Evolutionary conservation across 2,113 vertebrate genomes (phyloP).

Genomic region (Nematolebias whitei): DNA sequence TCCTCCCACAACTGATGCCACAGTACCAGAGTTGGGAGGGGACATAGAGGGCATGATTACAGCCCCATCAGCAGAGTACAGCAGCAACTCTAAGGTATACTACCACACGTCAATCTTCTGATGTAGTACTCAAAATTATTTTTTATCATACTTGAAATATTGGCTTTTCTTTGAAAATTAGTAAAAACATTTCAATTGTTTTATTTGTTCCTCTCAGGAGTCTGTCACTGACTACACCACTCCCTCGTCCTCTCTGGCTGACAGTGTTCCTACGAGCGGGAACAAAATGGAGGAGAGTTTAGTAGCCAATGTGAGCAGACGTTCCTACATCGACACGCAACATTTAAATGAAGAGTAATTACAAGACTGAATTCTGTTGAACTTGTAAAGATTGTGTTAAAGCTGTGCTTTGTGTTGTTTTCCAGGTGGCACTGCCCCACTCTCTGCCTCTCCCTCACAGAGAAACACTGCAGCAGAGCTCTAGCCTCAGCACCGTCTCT

Average conservation of each 20-base stretch:
- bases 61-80: constrained; percentile 89
- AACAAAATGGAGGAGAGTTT: constrained; percentile 95
- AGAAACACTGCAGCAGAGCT: constrained; percentile 93
- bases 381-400: neutral
- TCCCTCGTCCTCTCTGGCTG: constrained; percentile 92
- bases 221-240: constrained; percentile 97
- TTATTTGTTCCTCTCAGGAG: constrained; percentile 80
- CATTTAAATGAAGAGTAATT: neutral
- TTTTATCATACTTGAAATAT: neutral
- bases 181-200: neutral
- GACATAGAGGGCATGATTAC: constrained; percentile 96
- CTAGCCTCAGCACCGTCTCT: constrained; percentile 94
- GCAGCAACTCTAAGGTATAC: constrained; percentile 87
- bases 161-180: neutral
- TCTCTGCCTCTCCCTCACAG: constrained; percentile 92
- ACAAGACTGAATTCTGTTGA: accelerated
- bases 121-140: neutral
- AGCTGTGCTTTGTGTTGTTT: neutral
- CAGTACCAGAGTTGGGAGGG: constrained; percentile 87
- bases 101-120: neutral
- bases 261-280: constrained; percentile 88
- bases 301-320: constrained; percentile 92
- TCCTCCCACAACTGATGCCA: constrained; percentile 83
- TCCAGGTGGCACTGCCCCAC: constrained; percentile 93
- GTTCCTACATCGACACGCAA: neutral